phyloP scores from a whole-genome alignment of 2,888 invertebrate genomes.

The Danaus chrysippus region DNA sequence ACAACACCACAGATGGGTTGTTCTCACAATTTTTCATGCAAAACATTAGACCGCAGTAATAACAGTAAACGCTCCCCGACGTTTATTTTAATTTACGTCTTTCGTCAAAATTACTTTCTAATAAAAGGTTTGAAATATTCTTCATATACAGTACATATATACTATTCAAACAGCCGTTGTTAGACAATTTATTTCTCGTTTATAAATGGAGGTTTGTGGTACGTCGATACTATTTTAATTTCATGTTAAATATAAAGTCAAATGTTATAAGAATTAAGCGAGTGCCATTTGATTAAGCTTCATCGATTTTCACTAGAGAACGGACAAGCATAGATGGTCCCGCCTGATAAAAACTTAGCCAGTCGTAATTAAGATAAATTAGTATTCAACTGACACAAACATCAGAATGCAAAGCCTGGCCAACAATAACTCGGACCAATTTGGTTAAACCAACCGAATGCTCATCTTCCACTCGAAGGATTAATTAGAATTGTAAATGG shows the following conservation, averaged over 20 bases:
- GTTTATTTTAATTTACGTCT: slow-evolving; percentile 14
- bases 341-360: background rate
- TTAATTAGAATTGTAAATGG: slow-evolving; percentile 77
- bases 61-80: slow-evolving; percentile 10
- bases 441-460: slow-evolving; percentile 57
- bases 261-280: no score
- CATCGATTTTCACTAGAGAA: no score
- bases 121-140: slow-evolving; percentile 1
- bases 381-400: slow-evolving; percentile 39
- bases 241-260: no score
- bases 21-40: slow-evolving; percentile 30
- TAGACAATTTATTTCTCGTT: background rate
- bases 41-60: slow-evolving; percentile 17
- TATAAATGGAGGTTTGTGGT: background rate
- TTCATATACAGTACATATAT: background rate
- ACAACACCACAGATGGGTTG: slow-evolving; percentile 12
- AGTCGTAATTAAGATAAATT: slow-evolving; percentile 25
- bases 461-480: slow-evolving; percentile 62
- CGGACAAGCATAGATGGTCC: background rate
- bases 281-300: no score
- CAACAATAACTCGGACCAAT: slow-evolving; percentile 54
- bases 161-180: background rate
- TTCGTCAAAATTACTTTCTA: slow-evolving; percentile 3
- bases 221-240: no score
- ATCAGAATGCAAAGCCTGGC: slow-evolving; percentile 70